These are phyloP conservation scores for Chrysomallon squamiferum DNA, from an alignment of 1,140 invertebrate genomes.

Conservation along the genomic window DNA sequence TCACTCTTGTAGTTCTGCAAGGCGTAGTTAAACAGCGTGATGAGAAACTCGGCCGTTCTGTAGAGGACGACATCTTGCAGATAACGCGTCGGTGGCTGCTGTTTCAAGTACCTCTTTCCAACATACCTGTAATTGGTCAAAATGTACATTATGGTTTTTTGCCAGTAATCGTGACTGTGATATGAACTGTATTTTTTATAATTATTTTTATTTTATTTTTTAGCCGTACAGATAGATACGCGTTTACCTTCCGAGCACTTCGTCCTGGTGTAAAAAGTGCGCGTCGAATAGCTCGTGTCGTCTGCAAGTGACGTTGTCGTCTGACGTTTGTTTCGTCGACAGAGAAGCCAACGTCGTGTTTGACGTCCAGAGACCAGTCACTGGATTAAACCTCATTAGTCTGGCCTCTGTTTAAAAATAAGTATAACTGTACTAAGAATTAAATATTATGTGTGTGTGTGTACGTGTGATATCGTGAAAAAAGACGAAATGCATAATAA, in stretches of 20 bases:
- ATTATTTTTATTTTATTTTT: no score
- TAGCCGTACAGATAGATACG: no score
- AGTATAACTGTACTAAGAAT: no score
- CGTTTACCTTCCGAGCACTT: slow-evolving; percentile 24
- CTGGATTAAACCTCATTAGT: slow-evolving; percentile 24
- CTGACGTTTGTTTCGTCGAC: slow-evolving; percentile 2
- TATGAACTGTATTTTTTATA: no score
- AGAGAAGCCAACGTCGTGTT: slow-evolving; percentile 18
- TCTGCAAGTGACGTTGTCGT: slow-evolving; percentile 15
- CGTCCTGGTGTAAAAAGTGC: slow-evolving; percentile 23
- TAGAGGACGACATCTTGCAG: slow-evolving; percentile 24
- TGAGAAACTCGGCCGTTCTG: slow-evolving; percentile 22
- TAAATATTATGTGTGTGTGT: no score
- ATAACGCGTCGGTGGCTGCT: slow-evolving; percentile 15
- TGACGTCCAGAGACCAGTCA: slow-evolving; percentile 21
- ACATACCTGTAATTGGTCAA: slow-evolving; percentile 32
- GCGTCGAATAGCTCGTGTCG: slow-evolving; percentile 19
- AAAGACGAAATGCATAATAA: no score
- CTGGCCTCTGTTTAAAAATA: slow-evolving; percentile 5
- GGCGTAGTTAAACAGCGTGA: slow-evolving; percentile 26
- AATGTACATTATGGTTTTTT: no score
- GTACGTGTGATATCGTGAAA: no score
- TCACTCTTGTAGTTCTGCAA: slow-evolving; percentile 17
- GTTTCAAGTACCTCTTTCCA: slow-evolving; percentile 23
- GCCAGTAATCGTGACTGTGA: no score